Conservation (phyloP, 1,140 invertebrate species). For the Zophobas morio region DNA sequence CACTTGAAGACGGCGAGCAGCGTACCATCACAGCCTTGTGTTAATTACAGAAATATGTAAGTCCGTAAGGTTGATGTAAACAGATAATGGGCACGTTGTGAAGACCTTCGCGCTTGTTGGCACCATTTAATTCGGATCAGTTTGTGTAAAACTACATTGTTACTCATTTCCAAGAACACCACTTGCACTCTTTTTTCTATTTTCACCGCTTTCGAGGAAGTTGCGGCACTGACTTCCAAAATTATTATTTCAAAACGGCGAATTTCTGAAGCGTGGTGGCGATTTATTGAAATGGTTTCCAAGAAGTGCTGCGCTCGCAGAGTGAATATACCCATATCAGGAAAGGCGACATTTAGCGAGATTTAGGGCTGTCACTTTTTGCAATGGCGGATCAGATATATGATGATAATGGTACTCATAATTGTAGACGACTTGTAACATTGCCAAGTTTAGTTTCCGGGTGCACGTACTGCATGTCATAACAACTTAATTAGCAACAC, state of each 20-base stretch:
- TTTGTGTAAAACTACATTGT: slow-evolving; percentile 36
- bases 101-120: slow-evolving; percentile 53
- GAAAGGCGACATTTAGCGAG: not conserved
- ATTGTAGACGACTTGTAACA: too few relatives aligned
- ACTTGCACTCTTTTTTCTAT: not conserved
- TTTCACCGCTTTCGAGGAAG: not conserved
- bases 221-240: slow-evolving; percentile 3
- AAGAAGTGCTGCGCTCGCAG: not conserved
- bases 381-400: too few relatives aligned
- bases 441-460: too few relatives aligned
- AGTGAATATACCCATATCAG: not conserved
- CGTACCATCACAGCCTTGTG: slow-evolving; percentile 59
- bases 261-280: not conserved
- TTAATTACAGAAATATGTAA: slow-evolving; percentile 58
- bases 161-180: not conserved
- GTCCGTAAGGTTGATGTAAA: slow-evolving; percentile 51
- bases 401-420: too few relatives aligned
- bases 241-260: slow-evolving; percentile 7
- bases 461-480: too few relatives aligned
- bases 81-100: slow-evolving; percentile 51
- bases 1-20: slow-evolving; percentile 52
- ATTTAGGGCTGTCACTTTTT: too few relatives aligned
- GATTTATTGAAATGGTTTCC: not conserved
- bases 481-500: too few relatives aligned
- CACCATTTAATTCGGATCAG: slow-evolving; percentile 31